Conservation (phyloP, 1,140 invertebrate species). For the Neodiprion fabricii region DNA sequence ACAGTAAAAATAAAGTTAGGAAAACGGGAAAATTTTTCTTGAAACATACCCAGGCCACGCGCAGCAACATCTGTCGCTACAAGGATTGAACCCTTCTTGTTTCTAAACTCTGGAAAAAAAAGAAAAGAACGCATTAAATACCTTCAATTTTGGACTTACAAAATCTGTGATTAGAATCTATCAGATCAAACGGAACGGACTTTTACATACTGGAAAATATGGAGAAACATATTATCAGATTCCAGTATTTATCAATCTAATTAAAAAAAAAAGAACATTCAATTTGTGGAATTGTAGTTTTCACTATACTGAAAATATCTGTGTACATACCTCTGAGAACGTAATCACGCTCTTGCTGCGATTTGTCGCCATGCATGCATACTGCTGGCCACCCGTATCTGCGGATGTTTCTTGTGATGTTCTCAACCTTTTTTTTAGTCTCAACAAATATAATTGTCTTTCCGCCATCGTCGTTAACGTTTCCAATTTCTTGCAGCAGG, state of each 20-base stretch:
- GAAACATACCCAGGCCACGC: slow-evolving; percentile 91
- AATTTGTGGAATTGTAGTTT: too few relatives aligned
- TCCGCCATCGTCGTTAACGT: slow-evolving; percentile 83
- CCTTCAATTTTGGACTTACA: too few relatives aligned
- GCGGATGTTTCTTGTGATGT: slow-evolving; percentile 87
- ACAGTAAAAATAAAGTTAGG: neutral
- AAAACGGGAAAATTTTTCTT: slow-evolving; percentile 20
- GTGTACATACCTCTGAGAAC: slow-evolving; percentile 75
- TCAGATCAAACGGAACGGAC: too few relatives aligned
- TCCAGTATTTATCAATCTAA: too few relatives aligned
- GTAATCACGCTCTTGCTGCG: slow-evolving; percentile 95
- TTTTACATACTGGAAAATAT: too few relatives aligned
- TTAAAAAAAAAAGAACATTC: too few relatives aligned
- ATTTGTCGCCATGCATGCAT: slow-evolving; percentile 97
- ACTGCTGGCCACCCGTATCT: slow-evolving; percentile 90
- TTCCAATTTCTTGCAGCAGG: slow-evolving; percentile 87
- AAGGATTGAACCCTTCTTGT: slow-evolving; percentile 88
- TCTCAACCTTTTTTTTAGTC: slow-evolving; percentile 96
- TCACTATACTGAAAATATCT: too few relatives aligned
- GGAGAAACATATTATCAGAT: too few relatives aligned
- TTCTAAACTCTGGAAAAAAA: slow-evolving; percentile 82
- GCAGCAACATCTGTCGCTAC: slow-evolving; percentile 99
- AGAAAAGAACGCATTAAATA: slow-evolving; percentile 19
- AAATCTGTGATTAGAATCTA: neutral
- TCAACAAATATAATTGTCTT: slow-evolving; percentile 98